Evolutionary conservation across 2,888 invertebrate genomes (phyloP).

Genomic region (Cryptocheilus praepositus): DNA sequence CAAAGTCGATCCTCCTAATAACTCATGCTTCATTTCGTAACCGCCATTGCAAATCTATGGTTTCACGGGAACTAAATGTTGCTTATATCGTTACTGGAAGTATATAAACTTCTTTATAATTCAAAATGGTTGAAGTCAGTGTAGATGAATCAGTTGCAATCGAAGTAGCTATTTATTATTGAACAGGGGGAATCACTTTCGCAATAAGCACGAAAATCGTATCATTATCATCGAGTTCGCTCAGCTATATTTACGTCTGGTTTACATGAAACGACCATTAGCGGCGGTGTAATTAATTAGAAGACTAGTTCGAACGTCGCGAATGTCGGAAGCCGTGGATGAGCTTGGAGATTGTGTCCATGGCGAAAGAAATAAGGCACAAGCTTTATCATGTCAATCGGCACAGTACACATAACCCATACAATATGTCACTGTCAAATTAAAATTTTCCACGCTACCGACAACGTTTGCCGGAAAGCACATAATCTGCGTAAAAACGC

Average conservation of each 20-base stretch:
- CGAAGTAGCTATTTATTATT: not conserved
- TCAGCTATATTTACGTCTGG: conserved; percentile 45
- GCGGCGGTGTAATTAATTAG: conserved; percentile 34
- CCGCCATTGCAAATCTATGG: no score
- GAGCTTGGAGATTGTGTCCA: conserved; percentile 23
- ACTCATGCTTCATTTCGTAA: no score
- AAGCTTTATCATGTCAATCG: conserved; percentile 17
- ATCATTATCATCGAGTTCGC: conserved; percentile 45
- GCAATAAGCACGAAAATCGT: conserved; percentile 11
- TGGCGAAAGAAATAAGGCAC: conserved; percentile 18
- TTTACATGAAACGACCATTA: conserved; percentile 54
- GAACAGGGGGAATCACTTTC: not conserved
- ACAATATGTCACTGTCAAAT: conserved; percentile 14
- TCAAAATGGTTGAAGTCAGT: no score
- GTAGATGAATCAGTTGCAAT: no score
- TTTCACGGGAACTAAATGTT: no score
- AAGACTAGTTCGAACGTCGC: conserved; percentile 25
- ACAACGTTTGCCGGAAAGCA: no score
- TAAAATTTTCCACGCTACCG: not conserved
- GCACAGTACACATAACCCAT: conserved; percentile 3
- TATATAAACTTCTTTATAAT: no score
- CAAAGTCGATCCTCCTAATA: no score
- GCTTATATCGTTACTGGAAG: no score
- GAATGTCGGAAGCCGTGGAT: conserved; percentile 34
- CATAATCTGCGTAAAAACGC: not conserved